Base-by-base conservation (phyloP, 2,113 vertebrate species). In the Corythornis vintsioides region DNA sequence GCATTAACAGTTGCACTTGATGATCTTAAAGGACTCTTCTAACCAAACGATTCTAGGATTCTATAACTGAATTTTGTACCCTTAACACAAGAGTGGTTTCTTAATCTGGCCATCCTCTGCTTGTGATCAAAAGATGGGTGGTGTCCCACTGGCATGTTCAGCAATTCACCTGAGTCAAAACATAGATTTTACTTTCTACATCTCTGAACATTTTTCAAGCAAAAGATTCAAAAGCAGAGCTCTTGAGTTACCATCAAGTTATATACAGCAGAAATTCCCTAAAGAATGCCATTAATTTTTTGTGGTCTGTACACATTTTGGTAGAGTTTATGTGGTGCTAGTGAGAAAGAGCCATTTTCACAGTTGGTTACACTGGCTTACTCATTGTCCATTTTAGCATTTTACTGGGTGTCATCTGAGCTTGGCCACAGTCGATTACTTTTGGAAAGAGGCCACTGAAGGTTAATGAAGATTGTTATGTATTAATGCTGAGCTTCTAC, bases 211-310 rank as follows among this genome's bases (percentile, higher is more conserved):
- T 79, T 80, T n/a, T 69, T 76, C 15, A n/a, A 25, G 29, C 6
- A 17, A 24, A 71, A 56, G 31, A 10, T 64, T 82, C 29, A 52
- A 52, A 8, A 70, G 98, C 99, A 7, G 98, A 99, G 91, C 92
- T 99, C 50, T 96, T 99, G 93, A 98, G 98, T 96, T 98, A 99
- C 72, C 99, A 99, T 94, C 99, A 99, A 97, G 98, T 99, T 28
- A 99, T 97, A 98, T 99, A 92, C 97, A 97, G 65, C 99, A 99
- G 97, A 98, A 98, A 86, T 99, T 99, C 91, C 99, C 99, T 53
- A 99, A 96, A 96, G 99, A 99, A 97, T 99, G 99, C 99, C 99
- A 98, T 97, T 98, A 95, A 29, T 85, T 89, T 81, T 81, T 15
- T 53, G 22, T 47, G 10, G 10, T 71, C 52, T 86, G 28, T 74